These are phyloP conservation scores for Octodonta nipae DNA, from an alignment of 2,888 invertebrate species.

Conservation along the genomic window DNA sequence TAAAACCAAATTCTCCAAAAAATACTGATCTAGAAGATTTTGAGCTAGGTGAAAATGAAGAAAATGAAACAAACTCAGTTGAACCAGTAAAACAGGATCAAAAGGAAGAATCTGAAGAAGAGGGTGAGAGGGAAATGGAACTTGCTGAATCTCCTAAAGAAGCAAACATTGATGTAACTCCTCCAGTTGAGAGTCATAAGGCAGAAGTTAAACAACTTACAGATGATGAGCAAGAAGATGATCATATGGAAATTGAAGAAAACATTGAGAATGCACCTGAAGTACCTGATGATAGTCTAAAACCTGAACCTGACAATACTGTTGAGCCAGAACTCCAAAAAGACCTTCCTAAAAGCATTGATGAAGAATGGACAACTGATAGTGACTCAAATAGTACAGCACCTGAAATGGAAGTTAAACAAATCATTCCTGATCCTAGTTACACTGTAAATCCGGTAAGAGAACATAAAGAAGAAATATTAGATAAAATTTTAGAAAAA, in stretches of 20 bases:
- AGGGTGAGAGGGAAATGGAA: conserved; percentile 7
- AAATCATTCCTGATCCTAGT: conserved; percentile 17
- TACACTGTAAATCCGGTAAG: conserved; percentile 4
- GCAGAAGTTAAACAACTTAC: conserved; percentile 2
- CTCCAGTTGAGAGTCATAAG: background rate
- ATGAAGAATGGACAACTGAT: conserved; percentile 26
- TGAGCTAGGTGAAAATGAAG: conserved; percentile 3
- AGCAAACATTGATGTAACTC: background rate
- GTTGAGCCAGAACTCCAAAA: conserved; percentile 5
- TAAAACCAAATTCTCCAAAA: conserved; percentile 27
- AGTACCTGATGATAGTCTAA: conserved; percentile 15
- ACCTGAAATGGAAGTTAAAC: conserved; percentile 23
- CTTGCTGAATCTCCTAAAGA: conserved; percentile 5
- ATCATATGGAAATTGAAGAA: conserved; percentile 11
- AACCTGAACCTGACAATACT: conserved; percentile 10
- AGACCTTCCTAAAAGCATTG: conserved; percentile 17
- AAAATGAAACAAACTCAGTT: conserved; percentile 1
- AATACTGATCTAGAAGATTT: background rate
- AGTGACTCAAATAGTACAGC: conserved; percentile 27
- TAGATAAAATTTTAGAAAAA: conserved; percentile 28
- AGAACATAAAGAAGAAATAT: conserved; percentile 18
- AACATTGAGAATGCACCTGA: conserved; percentile 2
- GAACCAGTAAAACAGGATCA: conserved; percentile 26
- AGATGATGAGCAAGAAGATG: conserved; percentile 3
- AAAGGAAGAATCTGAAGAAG: conserved; percentile 33